Evolutionary conservation across 1,140 invertebrate genomes (phyloP).

Genomic region (Schlechtendalia chinensis): DNA sequence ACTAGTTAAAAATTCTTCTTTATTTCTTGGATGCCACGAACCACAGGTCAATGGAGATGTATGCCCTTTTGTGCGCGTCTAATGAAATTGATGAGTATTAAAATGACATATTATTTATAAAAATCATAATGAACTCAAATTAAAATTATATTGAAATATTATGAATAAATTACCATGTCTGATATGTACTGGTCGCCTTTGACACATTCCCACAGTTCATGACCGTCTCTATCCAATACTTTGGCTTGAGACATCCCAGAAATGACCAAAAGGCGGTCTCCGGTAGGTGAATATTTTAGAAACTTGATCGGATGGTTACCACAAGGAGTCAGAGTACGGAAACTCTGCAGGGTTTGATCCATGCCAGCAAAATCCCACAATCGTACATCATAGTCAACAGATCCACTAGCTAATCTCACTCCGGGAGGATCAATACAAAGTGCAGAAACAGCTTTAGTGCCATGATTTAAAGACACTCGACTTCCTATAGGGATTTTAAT

Average conservation of each 20-base stretch:
- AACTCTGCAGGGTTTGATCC: constrained; percentile 86
- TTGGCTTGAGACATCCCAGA: constrained; percentile 91
- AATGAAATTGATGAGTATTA: neutral
- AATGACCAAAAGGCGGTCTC: constrained; percentile 90
- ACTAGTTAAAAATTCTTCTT: constrained; percentile 93
- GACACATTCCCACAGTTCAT: constrained; percentile 91
- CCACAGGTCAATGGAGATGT: constrained; percentile 87
- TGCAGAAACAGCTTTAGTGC: constrained; percentile 81
- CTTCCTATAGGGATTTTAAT: constrained; percentile 75
- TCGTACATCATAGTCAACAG: constrained; percentile 90
- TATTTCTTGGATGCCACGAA: constrained; percentile 88
- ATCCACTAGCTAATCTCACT: constrained; percentile 86
- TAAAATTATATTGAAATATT: neutral
- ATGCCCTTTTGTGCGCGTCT: constrained; percentile 87
- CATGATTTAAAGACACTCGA: constrained; percentile 82
- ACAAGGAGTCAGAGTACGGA: constrained; percentile 88
- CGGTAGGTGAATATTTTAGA: constrained; percentile 88
- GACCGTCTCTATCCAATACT: constrained; percentile 92
- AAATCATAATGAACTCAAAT: neutral
- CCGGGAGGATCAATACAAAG: constrained; percentile 89
- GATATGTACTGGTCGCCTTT: constrained; percentile 96
- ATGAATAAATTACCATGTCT: constrained; percentile 69
- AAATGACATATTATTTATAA: neutral
- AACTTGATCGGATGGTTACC: constrained; percentile 92
- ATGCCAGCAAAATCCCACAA: constrained; percentile 99